phyloP scores from a whole-genome alignment of 1,140 invertebrate species.

The Fopius arisanus region DNA sequence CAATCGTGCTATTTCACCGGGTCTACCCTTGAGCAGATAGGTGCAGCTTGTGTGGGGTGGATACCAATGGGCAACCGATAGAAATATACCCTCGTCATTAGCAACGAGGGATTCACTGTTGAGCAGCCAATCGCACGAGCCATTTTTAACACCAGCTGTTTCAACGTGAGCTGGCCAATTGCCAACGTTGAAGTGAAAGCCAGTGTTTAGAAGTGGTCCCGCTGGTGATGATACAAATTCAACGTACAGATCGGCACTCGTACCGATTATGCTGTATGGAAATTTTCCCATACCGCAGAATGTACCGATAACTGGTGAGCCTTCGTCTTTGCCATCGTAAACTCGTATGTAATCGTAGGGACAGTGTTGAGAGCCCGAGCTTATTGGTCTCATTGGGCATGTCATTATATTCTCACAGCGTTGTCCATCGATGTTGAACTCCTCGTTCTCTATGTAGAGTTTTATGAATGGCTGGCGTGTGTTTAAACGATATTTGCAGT shows the following conservation, averaged over 20 bases:
- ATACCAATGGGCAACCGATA: slow-evolving; percentile 92
- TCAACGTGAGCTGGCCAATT: slow-evolving; percentile 92
- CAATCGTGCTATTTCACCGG: slow-evolving; percentile 84
- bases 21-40: slow-evolving; percentile 83
- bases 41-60: slow-evolving; percentile 90
- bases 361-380: slow-evolving; percentile 84
- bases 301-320: slow-evolving; percentile 85
- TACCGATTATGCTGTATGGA: slow-evolving; percentile 92
- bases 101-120: slow-evolving; percentile 80
- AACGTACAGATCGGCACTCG: slow-evolving; percentile 87
- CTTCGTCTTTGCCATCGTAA: slow-evolving; percentile 89
- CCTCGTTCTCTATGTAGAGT: slow-evolving; percentile 90
- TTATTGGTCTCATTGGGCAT: slow-evolving; percentile 90
- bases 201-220: slow-evolving; percentile 86
- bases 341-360: slow-evolving; percentile 90
- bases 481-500: slow-evolving; percentile 88
- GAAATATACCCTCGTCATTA: slow-evolving; percentile 86
- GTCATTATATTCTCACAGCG: slow-evolving; percentile 94
- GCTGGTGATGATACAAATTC: slow-evolving; percentile 91
- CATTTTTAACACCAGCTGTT: slow-evolving; percentile 82
- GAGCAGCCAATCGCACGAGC: slow-evolving; percentile 86
- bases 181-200: slow-evolving; percentile 92
- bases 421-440: slow-evolving; percentile 93
- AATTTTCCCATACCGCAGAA: slow-evolving; percentile 95
- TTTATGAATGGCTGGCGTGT: slow-evolving; percentile 88